Base-by-base conservation (phyloP, 2,888 invertebrate genomes). In the Mimumesa dahlbomi region DNA sequence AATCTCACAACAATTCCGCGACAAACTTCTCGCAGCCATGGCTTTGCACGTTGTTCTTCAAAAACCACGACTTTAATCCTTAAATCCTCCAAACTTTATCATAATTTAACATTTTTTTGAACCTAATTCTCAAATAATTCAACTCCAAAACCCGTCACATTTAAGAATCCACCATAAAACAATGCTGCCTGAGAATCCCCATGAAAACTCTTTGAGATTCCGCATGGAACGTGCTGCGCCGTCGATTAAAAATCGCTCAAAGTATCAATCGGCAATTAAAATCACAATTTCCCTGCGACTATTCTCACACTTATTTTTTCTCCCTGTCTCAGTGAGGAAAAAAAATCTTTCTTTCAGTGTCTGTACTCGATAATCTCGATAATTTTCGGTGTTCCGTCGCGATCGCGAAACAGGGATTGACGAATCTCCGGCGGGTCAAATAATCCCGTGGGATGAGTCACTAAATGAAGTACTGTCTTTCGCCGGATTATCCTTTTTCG, bases 391-490 rank as follows among this genome's bases (percentile, higher is more conserved):
- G 25, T 50, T 40, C 11, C 38, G 40, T 58, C 40, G 19, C n/a
- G 38, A 38, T 29, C 19, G 13, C 6, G 22, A 48, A 40, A 19
- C 31, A 53, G 40, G 22, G 16, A 42, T 50, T 40, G 40, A 52
- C 61, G 45, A 22, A 50, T 64, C 54, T 48, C 56, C 54, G 68
- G 14, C 22, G n/a, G 59, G 14, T n/a, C n/a, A 38, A 65, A 45
- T 68, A 19, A 61, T 36, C 31, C 38, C 36, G 25, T 13, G 14
- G 48, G 52, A 43, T 31, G 45, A 58, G 46, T 76, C 46, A 61
- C 57, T 40, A 66, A 66, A 75, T 49, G 59, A 66, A 71, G 49
- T 61, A 74, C 53, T 57, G 56, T 43, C 52, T 68, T 56, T 58
- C 16, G 9, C 36, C 29, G 52, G 34, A 48, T 57, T 49, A 59